Percentiles rank a stretch among this genome's conserved stretches.
phyloP scores from a whole-genome alignment of 1,140 invertebrate genomes.

The Drosophila pseudoananassae region DNA sequence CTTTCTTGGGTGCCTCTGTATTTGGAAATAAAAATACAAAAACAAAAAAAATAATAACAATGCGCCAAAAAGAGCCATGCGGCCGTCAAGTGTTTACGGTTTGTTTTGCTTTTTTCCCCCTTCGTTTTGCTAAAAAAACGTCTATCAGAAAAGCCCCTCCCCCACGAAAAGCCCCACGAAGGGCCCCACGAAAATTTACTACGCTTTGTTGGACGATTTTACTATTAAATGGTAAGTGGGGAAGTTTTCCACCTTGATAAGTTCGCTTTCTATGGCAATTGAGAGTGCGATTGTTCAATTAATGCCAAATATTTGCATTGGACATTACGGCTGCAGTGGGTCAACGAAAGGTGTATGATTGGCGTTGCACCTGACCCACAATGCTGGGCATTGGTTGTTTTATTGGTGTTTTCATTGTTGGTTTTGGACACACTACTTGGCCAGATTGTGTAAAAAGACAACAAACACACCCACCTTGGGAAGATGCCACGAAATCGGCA shows the following conservation, averaged over 20 bases:
- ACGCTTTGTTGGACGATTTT: constrained; percentile 25
- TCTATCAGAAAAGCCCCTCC: constrained; percentile 16
- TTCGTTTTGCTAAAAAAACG: constrained; percentile 7
- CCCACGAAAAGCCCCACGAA: constrained; percentile 3
- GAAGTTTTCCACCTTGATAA: constrained; percentile 20
- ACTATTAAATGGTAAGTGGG: constrained; percentile 5
- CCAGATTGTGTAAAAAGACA: constrained; percentile 49
- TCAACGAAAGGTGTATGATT: constrained; percentile 4
- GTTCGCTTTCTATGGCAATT: constrained; percentile 36
- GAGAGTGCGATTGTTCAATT: constrained; percentile 61
- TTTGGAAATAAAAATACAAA: constrained; percentile 25
- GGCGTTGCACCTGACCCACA: constrained; percentile 70
- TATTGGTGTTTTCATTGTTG: constrained; percentile 33
- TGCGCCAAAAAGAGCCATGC: constrained; percentile 67
- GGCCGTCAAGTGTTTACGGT: constrained; percentile 65
- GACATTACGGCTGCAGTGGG: constrained; percentile 60
- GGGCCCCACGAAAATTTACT: constrained; percentile 24
- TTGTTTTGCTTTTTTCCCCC: constrained; percentile 59
- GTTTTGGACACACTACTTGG: neutral
- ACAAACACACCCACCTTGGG: constrained; percentile 66
- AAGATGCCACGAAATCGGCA: constrained; percentile 1
- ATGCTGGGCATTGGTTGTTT: constrained; percentile 16
- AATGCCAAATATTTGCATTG: constrained; percentile 77
- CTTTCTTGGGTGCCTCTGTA: neutral
- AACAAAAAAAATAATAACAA: constrained; percentile 64